Conservation (phyloP, 2,888 invertebrate genomes). For the Himalopsyche kuldschensis region DNA sequence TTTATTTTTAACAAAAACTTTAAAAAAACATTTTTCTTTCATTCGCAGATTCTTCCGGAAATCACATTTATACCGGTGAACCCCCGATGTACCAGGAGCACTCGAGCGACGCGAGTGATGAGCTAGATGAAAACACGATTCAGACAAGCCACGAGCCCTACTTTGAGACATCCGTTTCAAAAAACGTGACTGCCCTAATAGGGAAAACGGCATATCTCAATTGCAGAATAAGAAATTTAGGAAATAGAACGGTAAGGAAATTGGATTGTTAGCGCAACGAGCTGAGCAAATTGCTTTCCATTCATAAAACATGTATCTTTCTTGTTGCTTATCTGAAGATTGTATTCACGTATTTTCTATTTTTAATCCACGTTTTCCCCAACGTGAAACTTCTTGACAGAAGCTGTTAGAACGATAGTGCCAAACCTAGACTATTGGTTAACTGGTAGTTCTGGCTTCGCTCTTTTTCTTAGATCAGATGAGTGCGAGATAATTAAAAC, state of each 20-base stretch:
- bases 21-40: not conserved
- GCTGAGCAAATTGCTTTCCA: not conserved
- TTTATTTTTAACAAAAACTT: no score
- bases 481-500: no score
- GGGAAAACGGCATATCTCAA: constrained; percentile 65
- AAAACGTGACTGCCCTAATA: constrained; percentile 66
- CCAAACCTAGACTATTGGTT: no score
- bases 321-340: no score
- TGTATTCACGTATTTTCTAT: no score
- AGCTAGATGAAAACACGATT: constrained; percentile 37
- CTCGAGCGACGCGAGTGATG: constrained; percentile 23
- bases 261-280: not conserved
- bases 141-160: constrained; percentile 56
- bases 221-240: constrained; percentile 65
- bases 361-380: no score
- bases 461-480: no score
- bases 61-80: constrained; percentile 34
- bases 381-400: no score
- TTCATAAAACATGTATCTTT: not conserved
- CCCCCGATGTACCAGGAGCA: constrained; percentile 35
- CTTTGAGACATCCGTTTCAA: constrained; percentile 63
- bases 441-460: no score
- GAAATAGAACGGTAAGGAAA: constrained; percentile 63
- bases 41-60: constrained; percentile 35
- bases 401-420: no score